A percentile compares a stretch with the other conserved stretches of the same genome.
These are phyloP conservation scores for Odontamblyopus rebecca DNA, from an alignment of 2,797 vertebrate species.

Conservation along the genomic window DNA sequence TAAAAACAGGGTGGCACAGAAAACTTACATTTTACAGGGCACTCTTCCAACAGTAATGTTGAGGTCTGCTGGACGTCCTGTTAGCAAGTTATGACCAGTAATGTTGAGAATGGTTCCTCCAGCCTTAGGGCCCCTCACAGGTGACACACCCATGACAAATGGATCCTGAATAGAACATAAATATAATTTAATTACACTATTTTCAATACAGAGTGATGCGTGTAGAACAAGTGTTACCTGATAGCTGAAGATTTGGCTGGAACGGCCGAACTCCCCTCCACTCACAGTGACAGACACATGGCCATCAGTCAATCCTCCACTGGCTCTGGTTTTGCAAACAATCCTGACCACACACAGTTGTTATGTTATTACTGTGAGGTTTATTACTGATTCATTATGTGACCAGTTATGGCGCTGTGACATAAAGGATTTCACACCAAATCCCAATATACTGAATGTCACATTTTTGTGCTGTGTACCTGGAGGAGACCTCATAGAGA, in stretches of 20 bases:
- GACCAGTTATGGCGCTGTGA: neutral
- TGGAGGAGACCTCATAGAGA: constrained; percentile 94
- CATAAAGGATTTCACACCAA: neutral
- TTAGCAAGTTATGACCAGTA: constrained; percentile 85
- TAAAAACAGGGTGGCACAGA: neutral
- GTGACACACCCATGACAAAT: constrained; percentile 83
- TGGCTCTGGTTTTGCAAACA: constrained; percentile 84
- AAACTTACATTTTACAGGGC: constrained; percentile 87
- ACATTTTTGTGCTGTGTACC: constrained; percentile 67
- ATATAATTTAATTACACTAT: neutral
- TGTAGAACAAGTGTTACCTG: constrained; percentile 78
- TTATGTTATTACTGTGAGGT: neutral
- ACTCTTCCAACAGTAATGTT: constrained; percentile 84
- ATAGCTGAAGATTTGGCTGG: constrained; percentile 86
- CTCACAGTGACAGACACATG: constrained; percentile 84
- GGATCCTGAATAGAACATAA: constrained; percentile 80
- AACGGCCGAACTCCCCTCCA: constrained; percentile 84
- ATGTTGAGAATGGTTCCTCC: constrained; percentile 90
- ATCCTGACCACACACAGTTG: constrained; percentile 75
- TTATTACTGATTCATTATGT: neutral
- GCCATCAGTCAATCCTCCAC: constrained; percentile 78
- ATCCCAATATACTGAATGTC: neutral
- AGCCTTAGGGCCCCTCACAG: constrained; percentile 87
- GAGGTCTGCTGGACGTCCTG: constrained; percentile 85
- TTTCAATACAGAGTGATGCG: neutral